These are phyloP conservation scores for Rhodophaea formosa DNA, from an alignment of 2,888 invertebrate genomes.

Conservation along the genomic window DNA sequence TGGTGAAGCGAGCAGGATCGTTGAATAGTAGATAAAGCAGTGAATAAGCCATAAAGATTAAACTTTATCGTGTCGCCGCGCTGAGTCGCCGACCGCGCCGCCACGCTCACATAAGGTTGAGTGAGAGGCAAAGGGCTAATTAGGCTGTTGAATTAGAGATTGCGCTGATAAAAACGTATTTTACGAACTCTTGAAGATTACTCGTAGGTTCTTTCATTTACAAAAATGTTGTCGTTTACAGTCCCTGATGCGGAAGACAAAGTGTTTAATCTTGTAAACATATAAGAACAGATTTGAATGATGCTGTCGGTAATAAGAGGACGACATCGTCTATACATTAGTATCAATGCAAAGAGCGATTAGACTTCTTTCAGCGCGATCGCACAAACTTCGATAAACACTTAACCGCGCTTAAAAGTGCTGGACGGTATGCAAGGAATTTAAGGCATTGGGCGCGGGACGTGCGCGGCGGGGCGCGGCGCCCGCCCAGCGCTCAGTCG, in stretches of 20 bases:
- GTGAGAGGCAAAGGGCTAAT: background rate
- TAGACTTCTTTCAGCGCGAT: slow-evolving; percentile 40
- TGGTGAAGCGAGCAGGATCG: background rate
- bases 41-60: slow-evolving; percentile 13
- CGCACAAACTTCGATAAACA: slow-evolving; percentile 48
- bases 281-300: background rate
- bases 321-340: slow-evolving; percentile 25
- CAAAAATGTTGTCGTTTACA: background rate
- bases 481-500: slow-evolving; percentile 60
- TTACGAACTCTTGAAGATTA: background rate
- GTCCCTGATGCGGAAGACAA: too few relatives aligned
- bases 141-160: too few relatives aligned
- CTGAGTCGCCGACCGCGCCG: background rate
- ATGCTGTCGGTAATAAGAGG: background rate
- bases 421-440: slow-evolving; percentile 52
- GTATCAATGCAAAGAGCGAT: slow-evolving; percentile 39
- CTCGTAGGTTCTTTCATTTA: background rate
- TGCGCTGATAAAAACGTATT: background rate
- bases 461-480: slow-evolving; percentile 50
- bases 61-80: slow-evolving; percentile 7
- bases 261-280: background rate
- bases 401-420: slow-evolving; percentile 50
- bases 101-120: background rate
- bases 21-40: slow-evolving; percentile 10
- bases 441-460: slow-evolving; percentile 56